Evolutionary conservation across 2,888 invertebrate genomes (phyloP).

Genomic region (Plusia festucae): DNA sequence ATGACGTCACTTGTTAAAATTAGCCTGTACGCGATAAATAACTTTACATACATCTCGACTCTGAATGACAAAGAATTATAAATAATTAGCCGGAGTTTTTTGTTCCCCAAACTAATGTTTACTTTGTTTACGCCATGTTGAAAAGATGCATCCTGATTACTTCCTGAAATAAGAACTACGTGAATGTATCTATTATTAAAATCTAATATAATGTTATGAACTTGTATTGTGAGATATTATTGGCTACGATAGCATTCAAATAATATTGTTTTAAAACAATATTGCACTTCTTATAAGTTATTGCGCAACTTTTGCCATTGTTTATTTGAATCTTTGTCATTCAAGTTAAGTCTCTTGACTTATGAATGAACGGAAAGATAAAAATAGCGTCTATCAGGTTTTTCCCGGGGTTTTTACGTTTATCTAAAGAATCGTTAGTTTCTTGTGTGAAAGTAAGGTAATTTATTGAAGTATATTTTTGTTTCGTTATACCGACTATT

Average conservation of each 20-base stretch:
- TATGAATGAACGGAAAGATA: not conserved
- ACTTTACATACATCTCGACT: slow-evolving; percentile 36
- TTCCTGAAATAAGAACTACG: slow-evolving; percentile 18
- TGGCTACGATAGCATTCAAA: not conserved
- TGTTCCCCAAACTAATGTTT: not conserved
- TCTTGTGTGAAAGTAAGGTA: not conserved
- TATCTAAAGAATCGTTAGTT: not conserved
- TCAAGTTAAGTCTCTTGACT: not conserved
- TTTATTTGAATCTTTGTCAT: not conserved
- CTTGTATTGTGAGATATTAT: too few species aligned
- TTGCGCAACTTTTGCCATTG: slow-evolving; percentile 3
- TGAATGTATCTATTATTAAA: not conserved
- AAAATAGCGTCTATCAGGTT: not conserved
- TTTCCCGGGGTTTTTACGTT: not conserved
- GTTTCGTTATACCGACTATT: too few species aligned
- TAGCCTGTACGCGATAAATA: slow-evolving; percentile 52
- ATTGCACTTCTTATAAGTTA: not conserved
- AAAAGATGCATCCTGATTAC: slow-evolving; percentile 16
- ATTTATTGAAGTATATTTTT: too few species aligned
- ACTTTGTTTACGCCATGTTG: slow-evolving; percentile 15
- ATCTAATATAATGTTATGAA: not conserved
- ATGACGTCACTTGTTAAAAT: slow-evolving; percentile 72
- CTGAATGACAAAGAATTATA: slow-evolving; percentile 47
- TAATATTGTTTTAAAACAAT: slow-evolving; percentile 2
- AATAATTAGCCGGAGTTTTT: slow-evolving; percentile 29